Conservation (phyloP, 2,888 invertebrate species). For the Laspeyria flexula region DNA sequence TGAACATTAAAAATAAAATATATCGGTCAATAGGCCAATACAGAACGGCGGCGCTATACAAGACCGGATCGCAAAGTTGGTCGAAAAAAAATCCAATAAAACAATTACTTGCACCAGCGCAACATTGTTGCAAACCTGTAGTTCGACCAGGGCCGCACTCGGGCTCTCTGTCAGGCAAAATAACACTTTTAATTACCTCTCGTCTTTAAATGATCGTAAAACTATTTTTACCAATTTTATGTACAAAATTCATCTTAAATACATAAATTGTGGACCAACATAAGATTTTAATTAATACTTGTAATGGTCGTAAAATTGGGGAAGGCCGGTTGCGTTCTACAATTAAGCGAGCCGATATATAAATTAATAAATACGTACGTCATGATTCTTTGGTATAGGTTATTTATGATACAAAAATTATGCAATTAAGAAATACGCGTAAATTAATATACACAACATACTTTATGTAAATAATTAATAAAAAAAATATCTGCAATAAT, state of each 20-base stretch:
- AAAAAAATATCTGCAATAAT: no score
- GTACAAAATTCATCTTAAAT: not conserved
- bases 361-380: no score
- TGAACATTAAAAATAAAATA: constrained; percentile 1
- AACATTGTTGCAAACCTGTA: constrained; percentile 75
- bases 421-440: no score
- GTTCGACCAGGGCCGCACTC: constrained; percentile 54
- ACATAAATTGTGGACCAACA: no score
- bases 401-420: no score
- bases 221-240: constrained; percentile 8
- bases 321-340: no score
- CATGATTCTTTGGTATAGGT: no score
- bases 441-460: no score
- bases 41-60: constrained; percentile 44
- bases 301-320: no score
- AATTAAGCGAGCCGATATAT: no score
- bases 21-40: constrained; percentile 62
- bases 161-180: constrained; percentile 15
- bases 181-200: constrained; percentile 15
- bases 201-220: constrained; percentile 17
- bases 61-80: constrained; percentile 55
- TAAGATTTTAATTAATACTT: no score
- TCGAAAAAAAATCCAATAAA: constrained; percentile 61
- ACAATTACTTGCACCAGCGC: constrained; percentile 59
- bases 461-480: no score